Conservation (phyloP, 2,113 vertebrate species). For the Solenodon paradoxus region DNA sequence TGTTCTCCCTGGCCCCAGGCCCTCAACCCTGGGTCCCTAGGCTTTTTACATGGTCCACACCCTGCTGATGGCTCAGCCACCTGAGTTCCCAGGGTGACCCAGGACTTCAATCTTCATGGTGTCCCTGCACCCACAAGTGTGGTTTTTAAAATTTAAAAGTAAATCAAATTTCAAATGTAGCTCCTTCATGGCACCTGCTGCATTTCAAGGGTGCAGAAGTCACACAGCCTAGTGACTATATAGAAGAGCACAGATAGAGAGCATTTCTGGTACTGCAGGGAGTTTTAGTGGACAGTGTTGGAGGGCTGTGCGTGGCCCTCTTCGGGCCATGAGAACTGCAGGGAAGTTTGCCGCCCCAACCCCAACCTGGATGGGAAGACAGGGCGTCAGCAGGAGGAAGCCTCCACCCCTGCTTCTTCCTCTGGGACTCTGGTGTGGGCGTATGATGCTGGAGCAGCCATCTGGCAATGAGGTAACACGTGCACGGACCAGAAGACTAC, state of each 20-base stretch:
- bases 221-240: neutral
- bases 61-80: too few relatives aligned
- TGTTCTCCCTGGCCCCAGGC: too few relatives aligned
- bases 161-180: neutral
- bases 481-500: neutral
- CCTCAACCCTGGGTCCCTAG: too few relatives aligned
- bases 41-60: too few relatives aligned
- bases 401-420: neutral
- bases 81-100: too few relatives aligned
- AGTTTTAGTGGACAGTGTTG: neutral
- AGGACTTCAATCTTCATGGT: too few relatives aligned
- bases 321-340: neutral
- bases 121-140: neutral
- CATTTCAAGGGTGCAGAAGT: neutral
- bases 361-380: neutral
- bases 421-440: neutral
- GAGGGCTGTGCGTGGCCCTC: neutral
- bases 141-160: neutral
- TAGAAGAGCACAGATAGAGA: neutral
- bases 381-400: neutral
- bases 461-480: neutral
- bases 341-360: neutral
- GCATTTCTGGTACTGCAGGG: neutral
- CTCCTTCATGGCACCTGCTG: neutral
- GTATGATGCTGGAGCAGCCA: neutral